Percentiles rank a stretch among this genome's conserved stretches.
Evolutionary conservation across 2,888 invertebrate species (phyloP).

Genomic region (Ommatoiulus sabulosus): DNA sequence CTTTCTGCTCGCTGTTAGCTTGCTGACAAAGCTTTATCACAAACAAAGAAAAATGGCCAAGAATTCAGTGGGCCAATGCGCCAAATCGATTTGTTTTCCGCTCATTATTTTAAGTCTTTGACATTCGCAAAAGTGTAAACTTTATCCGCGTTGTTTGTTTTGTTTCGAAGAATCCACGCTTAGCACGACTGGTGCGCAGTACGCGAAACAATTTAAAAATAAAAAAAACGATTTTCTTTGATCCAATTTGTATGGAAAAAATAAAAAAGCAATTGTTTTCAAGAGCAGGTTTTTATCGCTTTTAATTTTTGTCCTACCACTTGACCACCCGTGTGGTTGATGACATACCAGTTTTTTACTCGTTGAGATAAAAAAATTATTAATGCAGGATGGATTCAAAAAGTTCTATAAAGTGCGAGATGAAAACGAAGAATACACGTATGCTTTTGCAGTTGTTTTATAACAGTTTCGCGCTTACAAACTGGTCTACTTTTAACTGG

Average conservation of each 20-base stretch:
- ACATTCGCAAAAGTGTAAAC: constrained; percentile 5
- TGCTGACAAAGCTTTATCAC: constrained; percentile 20
- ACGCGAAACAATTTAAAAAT: neutral
- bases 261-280: neutral
- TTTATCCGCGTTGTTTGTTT: neutral
- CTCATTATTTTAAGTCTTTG: constrained; percentile 30
- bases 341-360: neutral
- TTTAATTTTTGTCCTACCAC: neutral
- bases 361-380: neutral
- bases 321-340: neutral
- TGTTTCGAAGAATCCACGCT: neutral
- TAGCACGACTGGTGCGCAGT: neutral
- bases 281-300: neutral
- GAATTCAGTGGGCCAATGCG: constrained; percentile 22
- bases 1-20: neutral
- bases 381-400: too few relatives aligned
- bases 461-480: too few relatives aligned
- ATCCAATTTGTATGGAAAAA: neutral
- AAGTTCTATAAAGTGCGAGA: too few relatives aligned
- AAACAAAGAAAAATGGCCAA: constrained; percentile 8
- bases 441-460: too few relatives aligned
- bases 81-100: constrained; percentile 39
- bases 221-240: neutral
- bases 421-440: too few relatives aligned
- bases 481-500: too few relatives aligned